Evolutionary conservation across 2,113 vertebrate species (phyloP), one percentile per base, ranked within the genome.

Genomic region (Campylorhamphus procurvoides): DNA sequence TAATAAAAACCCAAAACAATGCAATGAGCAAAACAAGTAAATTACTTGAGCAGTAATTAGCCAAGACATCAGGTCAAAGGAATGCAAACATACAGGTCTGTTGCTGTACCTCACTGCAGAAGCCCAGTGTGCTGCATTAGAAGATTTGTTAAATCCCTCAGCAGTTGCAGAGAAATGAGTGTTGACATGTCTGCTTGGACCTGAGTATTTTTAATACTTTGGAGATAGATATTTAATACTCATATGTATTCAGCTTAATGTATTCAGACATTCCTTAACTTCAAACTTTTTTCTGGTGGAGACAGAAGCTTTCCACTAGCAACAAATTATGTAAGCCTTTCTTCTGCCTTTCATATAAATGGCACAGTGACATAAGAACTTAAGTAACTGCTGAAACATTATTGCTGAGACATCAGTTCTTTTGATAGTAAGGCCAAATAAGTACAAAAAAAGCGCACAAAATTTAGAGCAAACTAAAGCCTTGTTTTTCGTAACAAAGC

Each of bases 41-140:
- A 91, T 95, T 93, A 95, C 81, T 76, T 76, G 50, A 94, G 42
- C 63, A 67, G 84, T 91, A 96, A 96, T 96, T 97, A 97, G 85
- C 75, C 87, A 89, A 96, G 95, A 97, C 94, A 96, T 97, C 93
- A 96, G 91, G 87, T 90, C 63, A 80, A 96, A 97, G 95, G 95
- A 96, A 97, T 97, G 95, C 95, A 97, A 96, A 97, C 94, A 94
- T 96, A 85, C 94, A 39, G 93, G 94, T 97, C 94, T 96, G 49
- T 58, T 80, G 93, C 87, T 77, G 8, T 78, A 75, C 71, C 93
- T 87, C 40, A 33, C 67, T 91, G 76, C 89, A 95, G 50, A 88
- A 59, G 71, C 72, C 71, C 50, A 17, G 69, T 10, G 29, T 91
- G 93, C 94, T 95, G 74, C 3, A 42, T 87, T 96, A 55, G 91